These are phyloP conservation scores for Pavo muticus DNA, from an alignment of 2,113 vertebrate species.

Conservation along the genomic window DNA sequence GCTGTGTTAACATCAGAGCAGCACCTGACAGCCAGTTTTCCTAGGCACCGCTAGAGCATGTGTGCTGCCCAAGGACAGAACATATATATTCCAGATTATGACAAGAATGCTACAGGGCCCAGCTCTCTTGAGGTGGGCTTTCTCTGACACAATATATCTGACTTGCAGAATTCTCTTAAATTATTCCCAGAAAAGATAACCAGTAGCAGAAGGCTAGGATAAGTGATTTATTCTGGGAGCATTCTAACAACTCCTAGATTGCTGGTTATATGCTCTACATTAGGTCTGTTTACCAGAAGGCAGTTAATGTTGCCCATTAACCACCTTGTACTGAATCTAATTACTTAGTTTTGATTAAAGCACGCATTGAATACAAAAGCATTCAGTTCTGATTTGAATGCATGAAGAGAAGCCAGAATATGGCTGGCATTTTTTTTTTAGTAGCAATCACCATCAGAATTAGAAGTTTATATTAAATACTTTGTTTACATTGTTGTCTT, in stretches of 20 bases:
- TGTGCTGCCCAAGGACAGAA: neutral
- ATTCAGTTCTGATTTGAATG: neutral
- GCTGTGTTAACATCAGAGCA: neutral
- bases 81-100: neutral
- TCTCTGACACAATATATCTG: neutral
- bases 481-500: neutral
- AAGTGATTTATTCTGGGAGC: neutral
- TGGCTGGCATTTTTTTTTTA: neutral
- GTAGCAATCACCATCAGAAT: neutral
- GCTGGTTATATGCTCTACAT: neutral
- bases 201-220: neutral
- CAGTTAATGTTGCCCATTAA: slow-evolving; percentile 13
- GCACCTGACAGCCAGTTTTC: neutral
- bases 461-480: slow-evolving; percentile 44
- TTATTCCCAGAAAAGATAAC: neutral
- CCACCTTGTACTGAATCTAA: slow-evolving; percentile 31
- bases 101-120: neutral
- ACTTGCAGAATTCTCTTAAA: neutral
- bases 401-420: neutral
- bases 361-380: neutral
- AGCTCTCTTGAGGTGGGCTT: neutral
- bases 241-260: neutral
- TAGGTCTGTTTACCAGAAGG: neutral
- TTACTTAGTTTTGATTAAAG: slow-evolving; percentile 49
- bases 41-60: neutral